Percentiles rank a stretch among this genome's conserved stretches.
phyloP scores from a whole-genome alignment of 2,888 invertebrate genomes.

The Leucophora obtusa region DNA sequence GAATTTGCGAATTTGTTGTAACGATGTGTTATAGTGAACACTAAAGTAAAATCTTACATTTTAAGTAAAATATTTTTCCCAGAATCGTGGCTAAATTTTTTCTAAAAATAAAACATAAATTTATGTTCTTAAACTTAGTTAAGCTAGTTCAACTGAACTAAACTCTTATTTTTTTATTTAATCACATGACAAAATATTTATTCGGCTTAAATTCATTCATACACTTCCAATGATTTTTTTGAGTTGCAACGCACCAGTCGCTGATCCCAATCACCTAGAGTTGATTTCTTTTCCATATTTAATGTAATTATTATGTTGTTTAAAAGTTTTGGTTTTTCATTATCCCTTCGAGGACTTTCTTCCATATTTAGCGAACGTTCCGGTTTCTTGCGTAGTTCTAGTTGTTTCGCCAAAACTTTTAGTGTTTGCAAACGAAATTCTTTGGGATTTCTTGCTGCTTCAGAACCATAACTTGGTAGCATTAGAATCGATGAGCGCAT shows the following conservation, averaged over 20 bases:
- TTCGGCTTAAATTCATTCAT: not conserved
- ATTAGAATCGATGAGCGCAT: constrained; percentile 43
- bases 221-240: constrained; percentile 10
- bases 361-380: not conserved
- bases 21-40: no score
- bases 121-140: no score
- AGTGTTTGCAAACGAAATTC: constrained; percentile 58
- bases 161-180: no score
- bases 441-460: constrained; percentile 41
- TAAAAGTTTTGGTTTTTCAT: not conserved
- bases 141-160: no score
- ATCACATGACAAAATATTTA: no score
- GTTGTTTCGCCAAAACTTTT: constrained; percentile 40
- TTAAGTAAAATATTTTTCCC: no score
- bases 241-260: constrained; percentile 40
- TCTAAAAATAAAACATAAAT: no score
- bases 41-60: no score
- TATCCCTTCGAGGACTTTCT: not conserved
- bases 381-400: constrained; percentile 36
- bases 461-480: constrained; percentile 48
- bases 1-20: no score
- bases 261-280: constrained; percentile 29
- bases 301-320: constrained; percentile 22
- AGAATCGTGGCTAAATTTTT: no score
- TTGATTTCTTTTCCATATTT: constrained; percentile 17